Conservation (phyloP, 1,140 invertebrate species). For the Drosophila pruinosa region DNA sequence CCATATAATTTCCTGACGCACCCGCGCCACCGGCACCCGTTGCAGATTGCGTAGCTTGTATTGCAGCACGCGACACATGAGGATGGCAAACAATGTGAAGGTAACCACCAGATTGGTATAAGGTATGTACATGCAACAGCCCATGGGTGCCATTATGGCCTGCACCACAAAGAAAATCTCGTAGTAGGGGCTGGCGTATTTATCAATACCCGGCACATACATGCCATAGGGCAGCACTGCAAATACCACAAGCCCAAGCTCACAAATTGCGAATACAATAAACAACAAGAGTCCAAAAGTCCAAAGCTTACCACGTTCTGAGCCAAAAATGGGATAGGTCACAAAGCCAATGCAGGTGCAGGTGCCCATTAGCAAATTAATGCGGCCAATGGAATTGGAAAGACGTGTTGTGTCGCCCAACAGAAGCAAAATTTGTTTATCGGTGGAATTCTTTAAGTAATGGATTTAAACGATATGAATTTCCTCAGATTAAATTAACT, state of each 20-base stretch:
- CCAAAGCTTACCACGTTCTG: conserved; percentile 56
- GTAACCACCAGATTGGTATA: conserved; percentile 73
- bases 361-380: conserved; percentile 67
- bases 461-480: too few species aligned
- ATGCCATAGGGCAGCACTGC: conserved; percentile 75
- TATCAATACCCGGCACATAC: conserved; percentile 65
- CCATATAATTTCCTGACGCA: conserved; percentile 49
- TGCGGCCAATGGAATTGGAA: conserved; percentile 54
- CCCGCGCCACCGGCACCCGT: conserved; percentile 18
- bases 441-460: conserved; percentile 28
- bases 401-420: conserved; percentile 51
- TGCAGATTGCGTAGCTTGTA: conserved; percentile 54
- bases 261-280: not conserved
- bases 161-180: conserved; percentile 72
- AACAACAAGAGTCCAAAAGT: not conserved
- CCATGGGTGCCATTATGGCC: conserved; percentile 72
- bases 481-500: too few species aligned
- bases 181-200: conserved; percentile 68
- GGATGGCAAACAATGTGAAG: conserved; percentile 69
- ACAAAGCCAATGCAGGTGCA: conserved; percentile 69
- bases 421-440: conserved; percentile 28
- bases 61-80: conserved; percentile 68
- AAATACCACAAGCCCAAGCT: not conserved
- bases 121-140: conserved; percentile 79
- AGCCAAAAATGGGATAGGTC: conserved; percentile 70